Evolutionary conservation across 37 sponge, comb jelly and placozoan genomes (phyloP), one percentile per base, ranked within the genome.

Genomic region (Spongia lamella): DNA sequence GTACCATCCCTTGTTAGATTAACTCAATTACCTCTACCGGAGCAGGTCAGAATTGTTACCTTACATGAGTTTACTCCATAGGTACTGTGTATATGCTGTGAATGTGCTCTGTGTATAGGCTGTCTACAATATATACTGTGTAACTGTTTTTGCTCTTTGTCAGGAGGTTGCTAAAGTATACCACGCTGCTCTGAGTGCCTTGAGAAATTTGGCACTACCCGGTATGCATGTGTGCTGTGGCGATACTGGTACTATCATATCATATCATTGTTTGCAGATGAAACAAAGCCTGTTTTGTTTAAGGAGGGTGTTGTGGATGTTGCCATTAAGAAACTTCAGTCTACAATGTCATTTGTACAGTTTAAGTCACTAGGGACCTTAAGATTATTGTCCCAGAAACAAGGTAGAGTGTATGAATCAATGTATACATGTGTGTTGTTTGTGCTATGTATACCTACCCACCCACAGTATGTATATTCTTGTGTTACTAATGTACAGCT

Each of bases 321-420:
- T 16, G 85, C 77, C 30, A 24, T 89, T n/a, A 32, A 53, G 24
- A 24, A 27, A 5, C 72, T 89, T 1, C 11, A 51, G 6, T 80
- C 76, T 0, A 14, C 79, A 17, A 35, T 53, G 51, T 58, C 81
- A 0, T 66, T 67, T 40, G 86, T 85, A 21, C 79, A 72, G 54
- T 77, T 85, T 36, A 90, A 90, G 36, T 68, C 82, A 19, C 55
- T 90, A 31, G 83, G 79, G 15, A 53, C 77, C 15, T 51, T 85
- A 1, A 65, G 91, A 72, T 74, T 90, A 3, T 52, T 85, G 26
- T 60, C 70, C 7, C 63, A 77, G 30, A 78, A 73, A 33, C 83
- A 85, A 85, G 83, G 91, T 85, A 30, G 15, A 52, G 36, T 17
- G 15, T n/a, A n/a, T n/a, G n/a, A n/a, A n/a, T n/a, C n/a, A n/a